phyloP scores from a whole-genome alignment of 2,888 invertebrate genomes.

The Rhabditoides inermis region DNA sequence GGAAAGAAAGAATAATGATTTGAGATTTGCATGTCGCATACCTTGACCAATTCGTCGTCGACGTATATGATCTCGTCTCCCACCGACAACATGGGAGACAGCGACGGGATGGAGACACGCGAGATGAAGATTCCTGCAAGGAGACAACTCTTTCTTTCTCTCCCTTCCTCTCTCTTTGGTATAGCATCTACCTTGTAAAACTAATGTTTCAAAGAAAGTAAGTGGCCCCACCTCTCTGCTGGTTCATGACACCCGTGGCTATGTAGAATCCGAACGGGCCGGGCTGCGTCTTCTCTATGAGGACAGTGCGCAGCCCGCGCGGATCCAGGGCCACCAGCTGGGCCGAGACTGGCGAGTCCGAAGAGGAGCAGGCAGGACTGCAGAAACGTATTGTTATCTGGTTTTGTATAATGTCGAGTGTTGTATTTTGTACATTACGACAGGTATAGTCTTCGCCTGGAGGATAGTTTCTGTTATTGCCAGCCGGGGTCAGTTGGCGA shows the following conservation, averaged over 20 bases:
- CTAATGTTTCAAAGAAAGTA: not conserved
- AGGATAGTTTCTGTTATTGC: no score
- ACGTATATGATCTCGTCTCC: slow-evolving; percentile 43
- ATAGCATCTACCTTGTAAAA: not conserved
- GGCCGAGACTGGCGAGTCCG: slow-evolving; percentile 17
- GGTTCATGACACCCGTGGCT: slow-evolving; percentile 34
- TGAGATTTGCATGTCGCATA: slow-evolving; percentile 6
- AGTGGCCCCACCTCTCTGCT: slow-evolving; percentile 26
- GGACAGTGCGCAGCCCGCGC: slow-evolving; percentile 31
- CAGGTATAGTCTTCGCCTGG: no score
- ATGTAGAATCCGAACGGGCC: slow-evolving; percentile 46
- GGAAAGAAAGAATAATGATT: not conserved
- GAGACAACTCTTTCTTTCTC: not conserved
- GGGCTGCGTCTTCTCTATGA: slow-evolving; percentile 34
- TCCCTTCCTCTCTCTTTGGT: not conserved
- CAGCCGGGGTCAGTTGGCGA: no score
- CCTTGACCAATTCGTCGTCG: slow-evolving; percentile 34
- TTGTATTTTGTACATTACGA: no score
- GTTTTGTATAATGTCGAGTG: no score
- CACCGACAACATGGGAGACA: slow-evolving; percentile 35
- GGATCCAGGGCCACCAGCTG: slow-evolving; percentile 34
- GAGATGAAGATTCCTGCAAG: slow-evolving; percentile 40
- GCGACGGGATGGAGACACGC: slow-evolving; percentile 32
- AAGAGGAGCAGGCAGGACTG: no score
- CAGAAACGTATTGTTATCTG: no score